These are phyloP conservation scores for Netelia virgata DNA, from an alignment of 2,888 invertebrate species.

Conservation along the genomic window DNA sequence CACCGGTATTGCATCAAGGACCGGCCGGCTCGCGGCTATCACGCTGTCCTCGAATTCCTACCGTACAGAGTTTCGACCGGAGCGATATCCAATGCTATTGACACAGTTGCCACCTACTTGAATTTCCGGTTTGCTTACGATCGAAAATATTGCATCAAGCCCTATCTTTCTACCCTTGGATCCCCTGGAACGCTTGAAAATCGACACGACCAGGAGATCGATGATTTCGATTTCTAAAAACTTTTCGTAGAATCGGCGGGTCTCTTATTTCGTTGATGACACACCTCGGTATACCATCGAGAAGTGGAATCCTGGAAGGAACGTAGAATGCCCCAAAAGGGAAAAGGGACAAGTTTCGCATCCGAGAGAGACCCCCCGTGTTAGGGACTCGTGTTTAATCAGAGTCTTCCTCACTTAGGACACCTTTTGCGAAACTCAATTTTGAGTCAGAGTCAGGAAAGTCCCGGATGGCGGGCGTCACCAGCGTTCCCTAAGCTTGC, in stretches of 20 bases:
- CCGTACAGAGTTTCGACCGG: conserved; percentile 17
- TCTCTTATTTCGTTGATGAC: not conserved
- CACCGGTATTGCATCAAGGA: conserved; percentile 7
- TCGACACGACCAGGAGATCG: too few relatives aligned
- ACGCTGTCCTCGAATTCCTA: conserved; percentile 12
- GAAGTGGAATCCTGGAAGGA: conserved; percentile 36
- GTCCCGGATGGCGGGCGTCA: conserved; percentile 71
- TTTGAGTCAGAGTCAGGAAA: conserved; percentile 76
- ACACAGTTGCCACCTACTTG: not conserved
- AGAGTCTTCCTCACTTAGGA: conserved; percentile 82
- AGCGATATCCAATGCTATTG: conserved; percentile 6
- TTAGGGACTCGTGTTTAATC: conserved; percentile 79
- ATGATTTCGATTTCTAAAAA: too few relatives aligned
- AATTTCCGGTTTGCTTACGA: not conserved
- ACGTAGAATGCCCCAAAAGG: conserved; percentile 61
- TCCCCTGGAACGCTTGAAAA: too few relatives aligned
- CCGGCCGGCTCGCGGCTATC: not conserved
- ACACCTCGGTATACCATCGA: conserved; percentile 10
- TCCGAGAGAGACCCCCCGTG: conserved; percentile 39
- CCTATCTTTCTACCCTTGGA: too few relatives aligned
- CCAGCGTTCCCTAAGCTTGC: conserved; percentile 30
- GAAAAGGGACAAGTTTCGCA: conserved; percentile 76
- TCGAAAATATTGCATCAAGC: not conserved
- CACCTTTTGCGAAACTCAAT: conserved; percentile 83
- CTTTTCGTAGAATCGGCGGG: too few relatives aligned